A percentile compares a stretch with the other conserved stretches of the same genome.
Evolutionary conservation across 2,888 invertebrate species (phyloP).

Genomic region (Ellobium chinense): DNA sequence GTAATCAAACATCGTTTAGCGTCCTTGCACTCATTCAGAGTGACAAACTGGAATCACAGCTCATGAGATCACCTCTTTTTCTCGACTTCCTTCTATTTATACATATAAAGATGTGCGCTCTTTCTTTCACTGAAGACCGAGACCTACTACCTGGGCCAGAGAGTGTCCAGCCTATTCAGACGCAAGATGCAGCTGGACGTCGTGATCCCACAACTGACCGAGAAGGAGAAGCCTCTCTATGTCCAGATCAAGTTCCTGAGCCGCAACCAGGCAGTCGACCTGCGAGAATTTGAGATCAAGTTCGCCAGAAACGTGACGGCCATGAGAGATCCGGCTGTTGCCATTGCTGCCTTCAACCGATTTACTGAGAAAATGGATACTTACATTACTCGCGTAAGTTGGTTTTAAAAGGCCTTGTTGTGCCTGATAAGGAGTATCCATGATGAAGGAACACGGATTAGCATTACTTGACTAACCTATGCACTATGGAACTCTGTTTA

Average conservation of each 20-base stretch:
- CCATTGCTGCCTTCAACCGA: neutral
- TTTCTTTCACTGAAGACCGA: neutral
- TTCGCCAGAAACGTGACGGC: neutral
- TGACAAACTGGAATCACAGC: too few relatives aligned
- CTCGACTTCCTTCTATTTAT: too few relatives aligned
- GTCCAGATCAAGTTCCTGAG: neutral
- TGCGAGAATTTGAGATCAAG: constrained; percentile 7
- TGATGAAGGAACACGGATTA: neutral
- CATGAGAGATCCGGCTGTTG: neutral
- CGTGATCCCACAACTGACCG: neutral
- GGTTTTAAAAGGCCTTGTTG: neutral
- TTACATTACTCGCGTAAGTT: neutral
- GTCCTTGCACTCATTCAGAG: too few relatives aligned
- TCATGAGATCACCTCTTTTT: too few relatives aligned
- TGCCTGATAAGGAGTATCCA: neutral
- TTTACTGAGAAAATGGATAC: neutral
- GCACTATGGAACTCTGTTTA: too few relatives aligned
- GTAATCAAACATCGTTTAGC: too few relatives aligned
- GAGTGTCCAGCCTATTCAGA: neutral
- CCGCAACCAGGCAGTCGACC: neutral
- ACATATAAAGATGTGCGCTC: too few relatives aligned
- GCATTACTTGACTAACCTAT: neutral
- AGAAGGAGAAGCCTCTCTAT: neutral
- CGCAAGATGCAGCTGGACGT: neutral
- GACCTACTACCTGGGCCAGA: neutral